Evolutionary conservation across 2,888 invertebrate genomes (phyloP), one percentile per base, ranked within the genome.

Genomic region (Lycocerus yunnanus): DNA sequence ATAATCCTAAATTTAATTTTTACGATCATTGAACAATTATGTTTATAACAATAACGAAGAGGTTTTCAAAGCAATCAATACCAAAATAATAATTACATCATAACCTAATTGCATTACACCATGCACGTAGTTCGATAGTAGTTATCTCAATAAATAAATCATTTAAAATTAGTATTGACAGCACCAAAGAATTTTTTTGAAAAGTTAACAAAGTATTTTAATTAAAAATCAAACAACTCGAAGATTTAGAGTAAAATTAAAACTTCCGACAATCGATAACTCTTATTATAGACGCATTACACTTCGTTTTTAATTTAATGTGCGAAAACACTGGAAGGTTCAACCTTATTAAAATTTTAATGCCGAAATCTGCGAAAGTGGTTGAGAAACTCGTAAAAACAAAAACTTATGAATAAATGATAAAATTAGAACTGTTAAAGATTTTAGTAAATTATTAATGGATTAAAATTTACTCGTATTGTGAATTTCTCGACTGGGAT

Each of bases 21-120:
- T 63, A 63, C 20, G 61, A n/a, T 20, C 6, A 24, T 72, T 18
- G 20, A 72, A 58, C n/a, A 71, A 58, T 68, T 71, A 71, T 43
- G n/a, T 43, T 27, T 43, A 43, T n/a, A 43, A 43, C n/a, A 43
- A 43, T 43, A n/a, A n/a, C n/a, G 43, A 43, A 43, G 43, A 43
- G n/a, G n/a, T n/a, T 43, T 43, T n/a, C n/a, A 8, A 43, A 43
- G 3, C 43, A 43, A 43, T 43, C n/a, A n/a, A 43, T 43, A 43
- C 43, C 6, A n/a, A 6, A 43, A 13, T 43, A n/a, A 5, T 43
- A 5, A 43, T 6, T n/a, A 0, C n/a, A n/a, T 43, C 43, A 1
- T n/a, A 43, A n/a, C n/a, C 4, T 43, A 43, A 43, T 43, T 43
- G n/a, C 43, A n/a, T 43, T 43, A 43, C 13, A 6, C 43, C 43